Percentiles rank a stretch among this genome's conserved stretches.
Conservation (phyloP, 2,113 vertebrate species). For the Anguilla rostrata region DNA sequence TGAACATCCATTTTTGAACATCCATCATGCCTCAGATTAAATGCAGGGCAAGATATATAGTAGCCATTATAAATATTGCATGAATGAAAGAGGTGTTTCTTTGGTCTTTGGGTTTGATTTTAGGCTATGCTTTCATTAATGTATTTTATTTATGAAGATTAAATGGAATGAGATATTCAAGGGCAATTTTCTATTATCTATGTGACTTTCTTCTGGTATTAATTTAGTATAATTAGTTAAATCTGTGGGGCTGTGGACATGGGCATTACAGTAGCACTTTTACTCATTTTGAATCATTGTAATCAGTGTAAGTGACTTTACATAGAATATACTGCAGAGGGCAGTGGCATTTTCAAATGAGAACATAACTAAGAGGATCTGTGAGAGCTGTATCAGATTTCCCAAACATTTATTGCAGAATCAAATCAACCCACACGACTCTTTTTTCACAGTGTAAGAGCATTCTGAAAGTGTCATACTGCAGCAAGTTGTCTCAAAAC, state of each 20-base stretch:
- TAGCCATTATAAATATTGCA: too few species aligned
- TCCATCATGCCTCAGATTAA: too few species aligned
- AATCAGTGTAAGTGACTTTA: constrained; percentile 6
- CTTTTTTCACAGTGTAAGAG: not conserved
- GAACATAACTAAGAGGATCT: not conserved
- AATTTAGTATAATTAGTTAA: not conserved
- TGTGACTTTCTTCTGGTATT: not conserved
- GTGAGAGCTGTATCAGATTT: not conserved
- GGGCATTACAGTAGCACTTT: not conserved
- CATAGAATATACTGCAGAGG: constrained; percentile 50
- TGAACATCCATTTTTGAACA: too few species aligned
- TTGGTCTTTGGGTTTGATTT: too few species aligned
- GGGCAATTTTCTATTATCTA: too few species aligned
- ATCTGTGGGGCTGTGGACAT: not conserved
- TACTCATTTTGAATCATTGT: not conserved
- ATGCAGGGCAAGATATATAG: too few species aligned
- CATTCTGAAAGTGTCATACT: not conserved
- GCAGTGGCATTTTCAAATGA: constrained; percentile 42
- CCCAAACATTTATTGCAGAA: not conserved
- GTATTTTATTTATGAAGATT: too few species aligned
- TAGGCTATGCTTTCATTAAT: too few species aligned
- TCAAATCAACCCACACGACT: not conserved
- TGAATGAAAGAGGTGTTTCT: too few species aligned
- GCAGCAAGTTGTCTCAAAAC: not conserved
- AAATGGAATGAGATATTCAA: too few species aligned